A percentile compares a stretch with the other conserved stretches of the same genome.
phyloP scores from a whole-genome alignment of 2,888 invertebrate species.

The Suillia variegata region DNA sequence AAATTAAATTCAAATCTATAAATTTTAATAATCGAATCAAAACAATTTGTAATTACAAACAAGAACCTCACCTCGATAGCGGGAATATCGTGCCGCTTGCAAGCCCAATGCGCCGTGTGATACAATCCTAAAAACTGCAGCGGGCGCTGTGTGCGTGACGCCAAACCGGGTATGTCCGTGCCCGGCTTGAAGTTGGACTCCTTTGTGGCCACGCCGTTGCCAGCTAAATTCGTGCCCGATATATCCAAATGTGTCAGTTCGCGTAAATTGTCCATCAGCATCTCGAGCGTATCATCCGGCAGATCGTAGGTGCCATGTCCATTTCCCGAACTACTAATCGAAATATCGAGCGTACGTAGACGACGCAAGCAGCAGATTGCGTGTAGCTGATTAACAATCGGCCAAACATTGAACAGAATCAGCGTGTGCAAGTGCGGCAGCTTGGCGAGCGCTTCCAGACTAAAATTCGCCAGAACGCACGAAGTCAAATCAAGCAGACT shows the following conservation, averaged over 20 bases:
- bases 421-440: slow-evolving; percentile 74
- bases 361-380: slow-evolving; percentile 67
- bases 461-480: slow-evolving; percentile 59
- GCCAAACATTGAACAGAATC: slow-evolving; percentile 80
- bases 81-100: slow-evolving; percentile 88
- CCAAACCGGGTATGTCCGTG: slow-evolving; percentile 85
- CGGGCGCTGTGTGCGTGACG: slow-evolving; percentile 74
- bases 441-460: slow-evolving; percentile 63
- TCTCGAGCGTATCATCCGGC: slow-evolving; percentile 71
- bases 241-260: slow-evolving; percentile 85
- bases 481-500: slow-evolving; percentile 59
- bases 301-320: slow-evolving; percentile 76
- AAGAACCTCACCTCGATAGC: slow-evolving; percentile 73
- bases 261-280: slow-evolving; percentile 76
- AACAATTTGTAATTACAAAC: no score
- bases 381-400: slow-evolving; percentile 64
- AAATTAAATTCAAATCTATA: not conserved
- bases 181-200: slow-evolving; percentile 51
- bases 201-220: slow-evolving; percentile 74
- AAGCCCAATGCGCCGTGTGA: slow-evolving; percentile 87
- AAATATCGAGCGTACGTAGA: slow-evolving; percentile 81
- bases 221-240: slow-evolving; percentile 94
- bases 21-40: not conserved
- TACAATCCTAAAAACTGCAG: slow-evolving; percentile 91
- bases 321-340: slow-evolving; percentile 69